A percentile compares a stretch with the other conserved stretches of the same genome.
Conservation (phyloP, 2,113 vertebrate genomes). For the Rhizomys pruinosus region DNA sequence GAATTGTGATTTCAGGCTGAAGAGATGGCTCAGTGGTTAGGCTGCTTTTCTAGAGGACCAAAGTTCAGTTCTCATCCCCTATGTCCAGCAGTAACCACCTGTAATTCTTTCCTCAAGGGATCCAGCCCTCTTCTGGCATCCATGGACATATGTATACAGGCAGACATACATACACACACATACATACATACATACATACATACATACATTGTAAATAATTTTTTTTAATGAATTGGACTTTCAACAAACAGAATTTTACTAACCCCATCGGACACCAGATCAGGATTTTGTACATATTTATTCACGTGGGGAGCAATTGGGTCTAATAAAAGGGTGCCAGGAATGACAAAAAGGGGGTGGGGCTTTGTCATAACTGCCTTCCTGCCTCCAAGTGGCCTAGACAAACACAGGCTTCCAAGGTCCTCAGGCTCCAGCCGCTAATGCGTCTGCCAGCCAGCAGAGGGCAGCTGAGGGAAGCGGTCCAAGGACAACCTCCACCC, state of each 20-base stretch:
- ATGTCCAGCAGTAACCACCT: too few relatives aligned
- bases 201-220: too few relatives aligned
- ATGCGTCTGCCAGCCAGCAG: constrained; percentile 81
- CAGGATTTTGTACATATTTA: neutral
- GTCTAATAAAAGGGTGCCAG: neutral
- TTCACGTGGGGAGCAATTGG: neutral
- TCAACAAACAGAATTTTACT: neutral
- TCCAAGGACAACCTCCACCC: constrained; percentile 54
- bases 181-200: too few relatives aligned
- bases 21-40: too few relatives aligned
- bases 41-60: too few relatives aligned
- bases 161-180: too few relatives aligned
- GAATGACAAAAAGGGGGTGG: neutral
- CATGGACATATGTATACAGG: too few relatives aligned
- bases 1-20: too few relatives aligned
- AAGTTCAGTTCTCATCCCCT: too few relatives aligned
- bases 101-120: too few relatives aligned
- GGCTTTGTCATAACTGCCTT: neutral
- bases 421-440: constrained; percentile 22
- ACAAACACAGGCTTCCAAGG: neutral
- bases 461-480: constrained; percentile 85
- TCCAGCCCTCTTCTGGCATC: too few relatives aligned
- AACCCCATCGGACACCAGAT: neutral
- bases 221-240: neutral
- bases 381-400: neutral